These are phyloP conservation scores for Margarornis squamiger DNA, from an alignment of 2,797 vertebrate genomes.

Conservation along the genomic window DNA sequence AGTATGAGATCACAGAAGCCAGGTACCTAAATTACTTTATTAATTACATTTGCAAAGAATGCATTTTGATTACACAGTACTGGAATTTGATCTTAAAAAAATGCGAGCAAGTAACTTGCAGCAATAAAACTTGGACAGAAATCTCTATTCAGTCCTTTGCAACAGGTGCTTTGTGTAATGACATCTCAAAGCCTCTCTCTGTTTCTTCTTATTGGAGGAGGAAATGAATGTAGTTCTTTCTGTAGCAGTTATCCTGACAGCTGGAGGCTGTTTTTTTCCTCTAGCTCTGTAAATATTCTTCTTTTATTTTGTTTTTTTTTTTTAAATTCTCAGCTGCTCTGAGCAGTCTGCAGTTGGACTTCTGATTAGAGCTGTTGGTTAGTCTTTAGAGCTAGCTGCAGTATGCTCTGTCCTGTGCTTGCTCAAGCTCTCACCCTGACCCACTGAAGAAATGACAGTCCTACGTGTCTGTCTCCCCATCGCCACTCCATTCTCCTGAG, in stretches of 20 bases:
- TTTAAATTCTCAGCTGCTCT: background rate
- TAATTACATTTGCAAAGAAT: constrained; percentile 1
- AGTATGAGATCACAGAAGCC: background rate
- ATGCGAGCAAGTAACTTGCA: background rate
- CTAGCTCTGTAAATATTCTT: background rate
- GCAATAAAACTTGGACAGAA: background rate
- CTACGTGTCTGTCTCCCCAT: rapidly evolving
- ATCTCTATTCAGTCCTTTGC: background rate
- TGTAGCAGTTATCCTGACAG: background rate
- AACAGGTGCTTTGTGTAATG: background rate
- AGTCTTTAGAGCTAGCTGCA: background rate
- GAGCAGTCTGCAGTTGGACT: background rate
- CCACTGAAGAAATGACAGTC: background rate
- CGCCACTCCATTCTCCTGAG: background rate
- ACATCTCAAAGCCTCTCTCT: background rate
- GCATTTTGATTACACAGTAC: background rate
- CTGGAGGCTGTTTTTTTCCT: background rate
- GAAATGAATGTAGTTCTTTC: background rate
- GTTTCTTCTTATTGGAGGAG: background rate
- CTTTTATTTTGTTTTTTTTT: background rate
- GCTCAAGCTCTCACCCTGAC: background rate
- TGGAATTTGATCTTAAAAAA: background rate
- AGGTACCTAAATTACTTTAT: background rate
- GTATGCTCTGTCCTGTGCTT: background rate
- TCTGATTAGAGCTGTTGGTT: background rate